These are phyloP conservation scores for Ephialtes manifestator DNA, from an alignment of 2,888 invertebrate genomes.

Conservation along the genomic window DNA sequence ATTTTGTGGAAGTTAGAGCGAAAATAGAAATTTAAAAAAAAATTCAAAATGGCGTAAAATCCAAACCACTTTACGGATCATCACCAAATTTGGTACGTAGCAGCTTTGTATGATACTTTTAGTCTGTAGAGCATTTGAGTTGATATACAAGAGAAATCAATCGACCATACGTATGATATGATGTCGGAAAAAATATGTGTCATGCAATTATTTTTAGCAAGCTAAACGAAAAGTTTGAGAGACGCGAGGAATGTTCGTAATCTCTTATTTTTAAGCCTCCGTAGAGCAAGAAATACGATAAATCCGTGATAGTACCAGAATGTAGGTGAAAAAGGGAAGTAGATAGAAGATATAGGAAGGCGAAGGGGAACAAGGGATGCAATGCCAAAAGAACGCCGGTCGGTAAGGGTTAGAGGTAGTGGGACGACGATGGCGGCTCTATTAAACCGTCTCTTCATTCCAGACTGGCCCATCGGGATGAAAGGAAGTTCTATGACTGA, in stretches of 20 bases:
- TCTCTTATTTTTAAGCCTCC: neutral
- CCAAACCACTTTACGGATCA: too few relatives aligned
- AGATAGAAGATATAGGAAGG: constrained; percentile 30
- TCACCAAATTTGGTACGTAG: too few relatives aligned
- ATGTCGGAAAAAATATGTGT: neutral
- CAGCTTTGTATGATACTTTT: too few relatives aligned
- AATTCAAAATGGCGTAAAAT: too few relatives aligned
- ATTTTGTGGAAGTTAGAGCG: too few relatives aligned
- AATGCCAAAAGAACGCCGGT: constrained; percentile 49
- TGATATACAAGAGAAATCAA: constrained; percentile 37
- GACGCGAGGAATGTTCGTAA: neutral
- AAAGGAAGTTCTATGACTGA: constrained; percentile 71
- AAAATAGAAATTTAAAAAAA: too few relatives aligned
- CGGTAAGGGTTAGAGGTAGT: neutral
- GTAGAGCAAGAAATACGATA: constrained; percentile 13
- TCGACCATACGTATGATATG: neutral
- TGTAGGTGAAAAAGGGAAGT: constrained; percentile 38
- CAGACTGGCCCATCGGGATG: constrained; percentile 60
- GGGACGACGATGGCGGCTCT: constrained; percentile 38
- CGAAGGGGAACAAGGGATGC: constrained; percentile 25
- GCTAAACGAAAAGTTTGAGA: neutral
- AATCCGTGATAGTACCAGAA: constrained; percentile 13
- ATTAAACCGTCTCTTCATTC: constrained; percentile 67
- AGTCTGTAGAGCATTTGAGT: too few relatives aligned
- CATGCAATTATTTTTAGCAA: neutral